Conservation (phyloP, 1,140 invertebrate genomes). For the Oryzaephilus surinamensis region DNA sequence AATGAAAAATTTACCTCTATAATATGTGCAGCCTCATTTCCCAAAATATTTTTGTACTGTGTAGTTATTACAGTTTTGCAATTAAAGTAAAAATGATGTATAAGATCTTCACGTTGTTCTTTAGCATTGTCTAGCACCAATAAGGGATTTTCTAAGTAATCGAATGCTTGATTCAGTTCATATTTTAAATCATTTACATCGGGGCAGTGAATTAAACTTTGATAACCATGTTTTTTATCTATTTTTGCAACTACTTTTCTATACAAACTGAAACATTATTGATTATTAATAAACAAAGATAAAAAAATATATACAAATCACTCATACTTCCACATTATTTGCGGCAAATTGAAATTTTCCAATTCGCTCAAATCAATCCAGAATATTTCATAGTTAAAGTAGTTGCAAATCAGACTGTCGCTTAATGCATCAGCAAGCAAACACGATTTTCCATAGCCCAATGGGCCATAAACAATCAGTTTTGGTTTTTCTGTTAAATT, state of each 20-base stretch:
- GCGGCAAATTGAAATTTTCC: conserved; percentile 5
- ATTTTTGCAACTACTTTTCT: conserved; percentile 4
- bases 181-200: conserved; percentile 12
- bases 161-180: conserved; percentile 8
- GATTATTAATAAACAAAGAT: neutral
- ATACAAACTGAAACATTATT: conserved; percentile 7
- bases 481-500: conserved; percentile 1
- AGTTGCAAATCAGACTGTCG: conserved; percentile 7
- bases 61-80: conserved; percentile 16
- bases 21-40: neutral
- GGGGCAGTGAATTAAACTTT: conserved; percentile 6
- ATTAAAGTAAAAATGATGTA: conserved; percentile 13
- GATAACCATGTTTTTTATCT: conserved; percentile 1
- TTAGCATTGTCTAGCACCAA: conserved; percentile 16
- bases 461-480: conserved; percentile 1
- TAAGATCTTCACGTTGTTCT: conserved; percentile 8
- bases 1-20: conserved; percentile 4
- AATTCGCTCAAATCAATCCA: conserved; percentile 18
- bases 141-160: conserved; percentile 9
- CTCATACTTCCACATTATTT: neutral
- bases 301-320: neutral
- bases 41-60: conserved; percentile 15
- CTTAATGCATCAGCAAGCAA: conserved; percentile 15
- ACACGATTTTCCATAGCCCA: conserved; percentile 20
- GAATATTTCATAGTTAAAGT: conserved; percentile 13